These are phyloP conservation scores for Acipenser transmontanus DNA, from an alignment of 2,797 vertebrate species.

Conservation along the genomic window DNA sequence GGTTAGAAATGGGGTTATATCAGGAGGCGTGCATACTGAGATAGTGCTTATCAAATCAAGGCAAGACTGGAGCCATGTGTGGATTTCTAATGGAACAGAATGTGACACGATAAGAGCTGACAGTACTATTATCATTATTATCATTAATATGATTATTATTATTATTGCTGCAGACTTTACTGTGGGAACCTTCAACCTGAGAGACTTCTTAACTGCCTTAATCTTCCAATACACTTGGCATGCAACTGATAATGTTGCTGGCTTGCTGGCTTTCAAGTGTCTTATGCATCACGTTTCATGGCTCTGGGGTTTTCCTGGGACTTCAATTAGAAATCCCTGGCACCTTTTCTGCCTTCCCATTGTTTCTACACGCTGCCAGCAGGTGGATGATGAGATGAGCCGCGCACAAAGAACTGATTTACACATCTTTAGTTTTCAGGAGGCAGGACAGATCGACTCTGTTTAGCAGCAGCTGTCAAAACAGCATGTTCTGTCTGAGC, in stretches of 20 bases:
- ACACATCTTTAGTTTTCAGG: not conserved
- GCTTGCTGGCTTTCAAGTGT: constrained; percentile 19
- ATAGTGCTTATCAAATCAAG: too few species aligned
- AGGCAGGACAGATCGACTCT: too few species aligned
- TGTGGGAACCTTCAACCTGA: constrained; percentile 15
- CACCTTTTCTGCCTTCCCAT: constrained; percentile 17
- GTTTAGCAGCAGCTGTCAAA: too few species aligned
- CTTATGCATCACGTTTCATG: constrained; percentile 24
- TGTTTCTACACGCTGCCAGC: not conserved
- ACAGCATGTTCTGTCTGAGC: too few species aligned
- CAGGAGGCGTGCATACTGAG: too few species aligned
- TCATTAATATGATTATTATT: not conserved
- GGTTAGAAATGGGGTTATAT: too few species aligned
- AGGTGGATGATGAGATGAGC: constrained; percentile 3
- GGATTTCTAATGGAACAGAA: too few species aligned
- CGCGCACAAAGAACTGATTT: not conserved
- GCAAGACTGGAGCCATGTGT: too few species aligned
- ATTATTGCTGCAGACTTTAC: constrained; percentile 2
- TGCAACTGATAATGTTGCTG: constrained; percentile 19
- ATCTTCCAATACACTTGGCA: constrained; percentile 8
- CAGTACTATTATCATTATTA: not conserved
- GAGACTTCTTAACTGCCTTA: constrained; percentile 1
- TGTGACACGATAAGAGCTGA: too few species aligned
- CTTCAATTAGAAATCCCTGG: constrained; percentile 32
- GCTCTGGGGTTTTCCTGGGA: constrained; percentile 34